phyloP scores from a whole-genome alignment of 2,797 vertebrate species.

The Sorex maritimensis region DNA sequence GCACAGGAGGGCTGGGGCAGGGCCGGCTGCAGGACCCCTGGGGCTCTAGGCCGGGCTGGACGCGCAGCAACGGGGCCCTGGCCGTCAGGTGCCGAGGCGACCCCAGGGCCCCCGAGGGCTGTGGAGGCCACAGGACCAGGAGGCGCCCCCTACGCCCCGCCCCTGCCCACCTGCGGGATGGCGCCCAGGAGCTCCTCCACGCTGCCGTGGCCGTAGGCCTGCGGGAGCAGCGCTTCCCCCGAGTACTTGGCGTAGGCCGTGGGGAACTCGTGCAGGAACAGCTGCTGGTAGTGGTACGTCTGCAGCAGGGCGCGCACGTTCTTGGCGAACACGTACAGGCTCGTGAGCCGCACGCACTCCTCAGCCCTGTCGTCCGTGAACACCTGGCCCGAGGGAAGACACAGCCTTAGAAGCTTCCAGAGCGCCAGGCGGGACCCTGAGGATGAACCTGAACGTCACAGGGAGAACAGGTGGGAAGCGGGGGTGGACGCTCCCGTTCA shows the following conservation, averaged over 20 bases:
- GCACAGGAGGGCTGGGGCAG: too few species aligned
- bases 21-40: too few species aligned
- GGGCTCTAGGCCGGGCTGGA: too few species aligned
- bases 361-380: slow-evolving; percentile 90
- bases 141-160: too few species aligned
- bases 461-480: background rate
- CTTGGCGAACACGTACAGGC: slow-evolving; percentile 96
- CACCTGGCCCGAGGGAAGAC: slow-evolving; percentile 89
- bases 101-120: too few species aligned
- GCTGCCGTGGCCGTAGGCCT: slow-evolving; percentile 93
- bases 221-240: slow-evolving; percentile 93
- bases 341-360: slow-evolving; percentile 95
- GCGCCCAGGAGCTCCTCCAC: slow-evolving; percentile 96
- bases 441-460: background rate
- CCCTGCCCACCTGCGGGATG: slow-evolving; percentile 94
- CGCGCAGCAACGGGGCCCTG: too few species aligned
- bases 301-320: slow-evolving; percentile 96
- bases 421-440: background rate
- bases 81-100: too few species aligned
- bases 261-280: slow-evolving; percentile 97
- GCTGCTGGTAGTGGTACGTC: slow-evolving; percentile 99
- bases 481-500: background rate
- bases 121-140: too few species aligned
- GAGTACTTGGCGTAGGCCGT: slow-evolving; percentile 96
- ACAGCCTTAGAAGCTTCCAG: background rate